Conservation (phyloP, 1,140 invertebrate genomes). For the Halictus rubicundus region DNA sequence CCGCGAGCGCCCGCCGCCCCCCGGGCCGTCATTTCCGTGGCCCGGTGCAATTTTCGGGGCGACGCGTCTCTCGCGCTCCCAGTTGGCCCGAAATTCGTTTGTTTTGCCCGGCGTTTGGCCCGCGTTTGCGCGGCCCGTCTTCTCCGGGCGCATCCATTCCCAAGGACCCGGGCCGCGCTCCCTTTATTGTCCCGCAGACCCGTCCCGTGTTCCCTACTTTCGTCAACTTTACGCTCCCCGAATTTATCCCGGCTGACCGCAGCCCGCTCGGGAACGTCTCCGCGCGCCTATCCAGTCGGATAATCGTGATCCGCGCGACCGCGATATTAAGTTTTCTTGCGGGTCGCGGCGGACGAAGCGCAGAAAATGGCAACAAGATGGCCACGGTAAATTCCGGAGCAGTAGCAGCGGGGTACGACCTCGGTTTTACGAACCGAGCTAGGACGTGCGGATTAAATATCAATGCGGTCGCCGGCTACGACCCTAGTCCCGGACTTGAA, state of each 20-base stretch:
- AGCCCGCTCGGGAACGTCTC: background rate
- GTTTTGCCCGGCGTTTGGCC: conserved; percentile 2
- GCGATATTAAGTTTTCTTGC: conserved; percentile 38
- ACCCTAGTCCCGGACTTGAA: background rate
- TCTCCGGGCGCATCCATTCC: background rate
- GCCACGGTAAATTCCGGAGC: background rate
- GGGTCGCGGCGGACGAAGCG: too few species aligned
- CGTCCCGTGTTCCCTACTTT: conserved; percentile 15
- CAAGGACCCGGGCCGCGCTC: background rate
- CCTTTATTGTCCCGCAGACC: conserved; percentile 12
- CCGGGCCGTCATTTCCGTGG: conserved; percentile 53
- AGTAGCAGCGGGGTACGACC: background rate
- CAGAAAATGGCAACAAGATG: too few species aligned
- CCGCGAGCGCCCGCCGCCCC: background rate
- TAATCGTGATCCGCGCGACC: conserved; percentile 9
- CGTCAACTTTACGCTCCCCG: conserved; percentile 17
- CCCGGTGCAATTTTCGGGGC: conserved; percentile 27
- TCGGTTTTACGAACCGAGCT: background rate
- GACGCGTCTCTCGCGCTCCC: background rate
- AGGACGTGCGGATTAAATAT: background rate
- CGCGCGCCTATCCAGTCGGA: background rate
- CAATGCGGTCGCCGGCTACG: background rate
- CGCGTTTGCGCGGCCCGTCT: too few species aligned
- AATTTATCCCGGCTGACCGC: background rate
- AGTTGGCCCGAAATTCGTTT: conserved; percentile 5